Percentiles rank a stretch among this genome's conserved stretches.
These are phyloP conservation scores for Mactra quadrangularis DNA, from an alignment of 1,140 invertebrate species.

Conservation along the genomic window DNA sequence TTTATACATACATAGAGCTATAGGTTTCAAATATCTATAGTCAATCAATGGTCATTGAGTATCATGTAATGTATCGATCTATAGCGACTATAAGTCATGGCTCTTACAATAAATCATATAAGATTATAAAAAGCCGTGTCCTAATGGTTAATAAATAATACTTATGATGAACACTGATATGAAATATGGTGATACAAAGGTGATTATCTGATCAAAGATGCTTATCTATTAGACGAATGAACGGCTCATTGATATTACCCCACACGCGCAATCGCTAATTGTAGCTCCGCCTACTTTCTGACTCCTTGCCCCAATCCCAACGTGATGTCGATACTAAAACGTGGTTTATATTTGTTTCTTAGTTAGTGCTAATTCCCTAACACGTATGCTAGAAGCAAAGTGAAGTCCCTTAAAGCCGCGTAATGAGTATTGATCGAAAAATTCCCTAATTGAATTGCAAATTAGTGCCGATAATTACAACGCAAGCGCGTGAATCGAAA, in stretches of 20 bases:
- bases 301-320: constrained; percentile 18
- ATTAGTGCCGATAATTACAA: constrained; percentile 54
- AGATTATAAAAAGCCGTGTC: no score
- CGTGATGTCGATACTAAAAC: constrained; percentile 17
- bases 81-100: no score
- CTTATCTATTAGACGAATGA: constrained; percentile 36
- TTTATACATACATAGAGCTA: no score
- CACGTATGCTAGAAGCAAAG: constrained; percentile 28
- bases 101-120: no score
- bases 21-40: no score
- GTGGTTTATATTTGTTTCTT: constrained; percentile 46
- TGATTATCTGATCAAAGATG: constrained; percentile 20
- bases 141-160: constrained; percentile 9
- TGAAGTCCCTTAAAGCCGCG: constrained; percentile 45
- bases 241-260: constrained; percentile 50
- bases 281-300: constrained; percentile 33
- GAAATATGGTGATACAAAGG: neutral
- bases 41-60: no score
- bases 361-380: constrained; percentile 35
- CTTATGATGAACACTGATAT: neutral
- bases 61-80: no score
- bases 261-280: constrained; percentile 42
- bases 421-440: constrained; percentile 48
- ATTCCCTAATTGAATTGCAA: constrained; percentile 60
- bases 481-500: constrained; percentile 36